Percentiles rank a stretch among this genome's conserved stretches.
Conservation (phyloP, 2,888 invertebrate species). For the Rugalucina vietnamica region DNA sequence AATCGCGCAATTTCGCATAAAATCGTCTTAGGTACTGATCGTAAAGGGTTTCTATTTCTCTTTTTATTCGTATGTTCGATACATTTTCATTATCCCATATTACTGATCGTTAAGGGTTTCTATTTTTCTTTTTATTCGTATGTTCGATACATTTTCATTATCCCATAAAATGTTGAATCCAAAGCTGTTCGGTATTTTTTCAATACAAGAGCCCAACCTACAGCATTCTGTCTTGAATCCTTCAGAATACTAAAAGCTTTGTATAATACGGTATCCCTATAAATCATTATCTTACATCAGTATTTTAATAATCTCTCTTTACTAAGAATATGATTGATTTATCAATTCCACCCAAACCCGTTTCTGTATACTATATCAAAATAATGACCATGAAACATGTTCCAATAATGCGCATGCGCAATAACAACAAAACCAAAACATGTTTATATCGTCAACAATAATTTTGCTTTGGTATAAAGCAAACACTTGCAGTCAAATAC, state of each 20-base stretch:
- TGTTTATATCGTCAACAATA: too few species aligned
- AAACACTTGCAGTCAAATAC: too few species aligned
- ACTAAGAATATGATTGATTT: neutral
- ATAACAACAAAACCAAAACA: too few species aligned
- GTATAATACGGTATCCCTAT: neutral
- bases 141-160: neutral
- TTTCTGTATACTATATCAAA: slow-evolving; percentile 24
- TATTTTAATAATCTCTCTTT: slow-evolving; percentile 31
- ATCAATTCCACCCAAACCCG: slow-evolving; percentile 10
- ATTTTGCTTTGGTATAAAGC: too few species aligned
- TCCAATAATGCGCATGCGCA: too few species aligned
- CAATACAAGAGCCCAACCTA: neutral
- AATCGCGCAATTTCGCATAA: neutral
- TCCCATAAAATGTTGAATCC: neutral
- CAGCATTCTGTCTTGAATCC: neutral
- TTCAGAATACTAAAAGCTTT: neutral
- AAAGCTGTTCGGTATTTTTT: neutral
- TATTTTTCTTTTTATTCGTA: neutral
- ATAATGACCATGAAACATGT: too few species aligned
- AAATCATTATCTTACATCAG: slow-evolving; percentile 5
- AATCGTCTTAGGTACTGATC: neutral
- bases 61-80: neutral
- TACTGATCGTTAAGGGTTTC: neutral
- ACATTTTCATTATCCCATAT: neutral
- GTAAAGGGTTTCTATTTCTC: neutral